Conservation (phyloP, 2,113 vertebrate genomes). For the Dromaius novaehollandiae region DNA sequence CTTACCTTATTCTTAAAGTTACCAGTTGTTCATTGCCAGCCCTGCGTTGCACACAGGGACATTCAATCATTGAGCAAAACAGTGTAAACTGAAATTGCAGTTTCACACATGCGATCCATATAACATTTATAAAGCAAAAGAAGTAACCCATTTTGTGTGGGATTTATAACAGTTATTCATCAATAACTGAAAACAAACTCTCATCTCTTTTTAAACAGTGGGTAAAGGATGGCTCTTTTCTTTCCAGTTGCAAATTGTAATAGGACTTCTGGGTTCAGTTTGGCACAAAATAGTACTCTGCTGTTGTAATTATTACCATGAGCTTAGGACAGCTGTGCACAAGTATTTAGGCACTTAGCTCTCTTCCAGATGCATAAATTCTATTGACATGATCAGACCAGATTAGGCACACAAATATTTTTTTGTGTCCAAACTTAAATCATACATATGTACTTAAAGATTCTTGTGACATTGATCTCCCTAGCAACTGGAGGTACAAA, state of each 20-base stretch:
- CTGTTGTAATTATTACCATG: background rate
- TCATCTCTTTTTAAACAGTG: background rate
- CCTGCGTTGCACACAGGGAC: background rate
- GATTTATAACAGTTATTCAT: background rate
- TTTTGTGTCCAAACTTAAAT: background rate
- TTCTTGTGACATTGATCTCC: background rate
- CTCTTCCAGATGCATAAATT: background rate
- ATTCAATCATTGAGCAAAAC: background rate
- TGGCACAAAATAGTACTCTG: background rate
- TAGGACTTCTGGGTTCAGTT: background rate
- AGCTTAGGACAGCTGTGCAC: background rate
- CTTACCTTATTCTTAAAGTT: background rate
- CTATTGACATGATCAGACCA: background rate
- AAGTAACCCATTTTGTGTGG: background rate
- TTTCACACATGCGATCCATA: background rate
- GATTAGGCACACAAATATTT: background rate
- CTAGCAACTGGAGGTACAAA: background rate
- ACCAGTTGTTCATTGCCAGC: background rate
- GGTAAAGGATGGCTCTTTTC: background rate
- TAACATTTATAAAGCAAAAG: background rate
- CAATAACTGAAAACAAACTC: background rate
- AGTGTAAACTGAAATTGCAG: background rate
- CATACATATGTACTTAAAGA: background rate
- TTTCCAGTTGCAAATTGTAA: background rate
- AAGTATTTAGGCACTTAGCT: background rate